These are phyloP conservation scores for Lasioglossum albipes DNA, from an alignment of 1,140 invertebrate genomes.

Conservation along the genomic window DNA sequence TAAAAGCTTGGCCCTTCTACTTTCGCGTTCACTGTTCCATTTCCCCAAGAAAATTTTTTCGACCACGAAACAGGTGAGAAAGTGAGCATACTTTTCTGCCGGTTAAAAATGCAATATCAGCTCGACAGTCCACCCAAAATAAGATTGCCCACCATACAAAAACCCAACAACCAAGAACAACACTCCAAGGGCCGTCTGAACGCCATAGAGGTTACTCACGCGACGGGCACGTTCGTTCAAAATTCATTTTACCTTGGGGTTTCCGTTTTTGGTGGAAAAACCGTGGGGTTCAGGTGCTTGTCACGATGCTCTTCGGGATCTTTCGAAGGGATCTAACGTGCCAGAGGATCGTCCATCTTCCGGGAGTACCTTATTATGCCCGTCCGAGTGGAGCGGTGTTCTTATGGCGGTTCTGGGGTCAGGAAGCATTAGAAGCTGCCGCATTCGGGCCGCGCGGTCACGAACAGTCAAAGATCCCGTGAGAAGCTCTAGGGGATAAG, in stretches of 20 bases:
- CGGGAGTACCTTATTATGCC: slow-evolving; percentile 52
- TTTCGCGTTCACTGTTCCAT: too few relatives aligned
- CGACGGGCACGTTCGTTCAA: too few relatives aligned
- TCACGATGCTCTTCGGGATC: neutral
- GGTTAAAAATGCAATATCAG: too few relatives aligned
- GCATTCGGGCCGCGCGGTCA: slow-evolving; percentile 6
- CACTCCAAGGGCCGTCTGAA: too few relatives aligned
- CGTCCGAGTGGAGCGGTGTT: slow-evolving; percentile 44
- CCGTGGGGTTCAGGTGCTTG: neutral
- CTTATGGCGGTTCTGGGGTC: slow-evolving; percentile 46
- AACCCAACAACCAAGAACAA: too few relatives aligned
- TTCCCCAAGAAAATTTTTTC: too few relatives aligned
- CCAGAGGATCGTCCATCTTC: slow-evolving; percentile 47
- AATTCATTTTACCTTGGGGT: neutral
- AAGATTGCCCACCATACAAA: too few relatives aligned
- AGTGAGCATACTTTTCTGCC: too few relatives aligned
- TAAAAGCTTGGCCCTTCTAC: too few relatives aligned
- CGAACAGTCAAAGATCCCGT: slow-evolving; percentile 30
- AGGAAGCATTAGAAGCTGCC: slow-evolving; percentile 49
- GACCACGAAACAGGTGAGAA: too few relatives aligned
- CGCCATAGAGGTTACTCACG: too few relatives aligned
- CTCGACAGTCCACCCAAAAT: too few relatives aligned
- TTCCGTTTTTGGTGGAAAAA: neutral
- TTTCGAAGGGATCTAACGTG: slow-evolving; percentile 30
- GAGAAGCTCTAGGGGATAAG: slow-evolving; percentile 42